Evolutionary conservation across 2,888 invertebrate species (phyloP), one percentile per base, ranked within the genome.

Genomic region (Callosobruchus maculatus): DNA sequence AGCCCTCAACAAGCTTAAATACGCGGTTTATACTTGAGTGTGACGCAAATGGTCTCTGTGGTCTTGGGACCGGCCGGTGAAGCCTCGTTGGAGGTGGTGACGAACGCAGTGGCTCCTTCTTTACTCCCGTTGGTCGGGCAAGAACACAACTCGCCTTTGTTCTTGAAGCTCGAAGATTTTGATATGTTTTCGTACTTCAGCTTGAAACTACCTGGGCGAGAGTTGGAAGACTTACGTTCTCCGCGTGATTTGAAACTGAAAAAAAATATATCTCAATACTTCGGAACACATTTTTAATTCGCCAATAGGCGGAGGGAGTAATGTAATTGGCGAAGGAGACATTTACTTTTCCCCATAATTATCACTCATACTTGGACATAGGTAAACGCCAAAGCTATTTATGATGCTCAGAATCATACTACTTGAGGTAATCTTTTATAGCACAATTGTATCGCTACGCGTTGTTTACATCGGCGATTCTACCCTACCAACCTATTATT

Each of bases 1-100:
- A n/a, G n/a, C n/a, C 72, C 30, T 71, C 71, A 71, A 21, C 68
- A 70, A 73, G 68, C 72, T 82, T 84, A 86, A 78, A 86, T 84
- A 76, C 85, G 84, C 76, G 87, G 87, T 79, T 87, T 87, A 79
- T 87, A 87, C 70, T 87, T 87, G 75, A 87, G 82, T 70, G 86
- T 87, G 73, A 87, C 86, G 81, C 86, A 86, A 77, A 87, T 86
- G 31, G 86, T 87, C 83, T 87, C 86, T 73, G 83, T 82, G 74
- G 83, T 82, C 80, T 82, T 82, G 77, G 82, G 80, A 77, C 82
- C 77, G 70, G 77, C 76, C 49, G 78, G 74, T 20, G 75, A 71
- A 21, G 75, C 49, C 67, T 73, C 73, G 30, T 78, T 79, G 69
- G 75, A 77, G 72, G 72, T 77, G 22, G 73, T 74, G 49, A 22